A percentile compares a stretch with the other conserved stretches of the same genome.
phyloP scores from a whole-genome alignment of 2,888 invertebrate genomes.

The Andrena camellia region DNA sequence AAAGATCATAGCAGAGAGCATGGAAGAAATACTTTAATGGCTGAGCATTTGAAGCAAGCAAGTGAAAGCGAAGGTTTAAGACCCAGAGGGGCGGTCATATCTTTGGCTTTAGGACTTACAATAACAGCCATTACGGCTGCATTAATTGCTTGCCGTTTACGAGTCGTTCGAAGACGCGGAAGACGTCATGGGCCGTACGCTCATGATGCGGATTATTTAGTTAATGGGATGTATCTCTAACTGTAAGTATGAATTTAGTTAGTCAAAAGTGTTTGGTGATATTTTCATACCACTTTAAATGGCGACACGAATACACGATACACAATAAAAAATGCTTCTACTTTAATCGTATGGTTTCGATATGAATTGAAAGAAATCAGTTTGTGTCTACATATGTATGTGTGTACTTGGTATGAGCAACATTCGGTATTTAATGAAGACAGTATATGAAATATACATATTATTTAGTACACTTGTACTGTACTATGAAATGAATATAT shows the following conservation, averaged over 20 bases:
- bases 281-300: conserved; percentile 60
- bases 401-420: neutral
- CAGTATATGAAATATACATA: conserved; percentile 28
- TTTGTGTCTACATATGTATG: neutral
- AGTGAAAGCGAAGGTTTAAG: conserved; percentile 82
- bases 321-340: neutral
- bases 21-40: conserved; percentile 62
- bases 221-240: conserved; percentile 99
- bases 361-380: conserved; percentile 9
- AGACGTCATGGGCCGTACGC: conserved; percentile 93
- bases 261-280: conserved; percentile 26
- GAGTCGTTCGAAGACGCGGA: conserved; percentile 91
- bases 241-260: conserved; percentile 50
- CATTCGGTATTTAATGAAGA: conserved; percentile 8
- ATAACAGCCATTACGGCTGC: conserved; percentile 93
- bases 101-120: conserved; percentile 92
- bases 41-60: conserved; percentile 78
- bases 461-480: conserved; percentile 26
- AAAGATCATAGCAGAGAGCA: conserved; percentile 63
- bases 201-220: conserved; percentile 98
- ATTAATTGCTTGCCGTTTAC: conserved; percentile 93
- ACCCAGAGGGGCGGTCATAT: conserved; percentile 93
- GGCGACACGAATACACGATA: neutral
- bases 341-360: conserved; percentile 19
- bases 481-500: conserved; percentile 30